These are phyloP conservation scores for Agapornis canus DNA, from an alignment of 2,797 vertebrate genomes.

Conservation along the genomic window DNA sequence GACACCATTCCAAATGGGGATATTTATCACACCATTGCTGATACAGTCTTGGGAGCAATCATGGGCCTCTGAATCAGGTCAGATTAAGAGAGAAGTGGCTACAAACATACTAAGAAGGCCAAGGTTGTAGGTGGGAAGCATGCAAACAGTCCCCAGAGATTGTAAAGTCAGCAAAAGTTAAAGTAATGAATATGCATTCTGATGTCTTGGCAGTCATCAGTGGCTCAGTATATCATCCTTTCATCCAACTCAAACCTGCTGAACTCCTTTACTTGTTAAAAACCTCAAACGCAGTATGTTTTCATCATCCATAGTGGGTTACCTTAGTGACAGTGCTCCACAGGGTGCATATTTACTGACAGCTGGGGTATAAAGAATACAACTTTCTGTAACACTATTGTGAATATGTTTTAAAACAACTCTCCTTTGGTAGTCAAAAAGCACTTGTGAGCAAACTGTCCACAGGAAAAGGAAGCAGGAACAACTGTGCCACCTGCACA, in stretches of 20 bases:
- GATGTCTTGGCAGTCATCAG: background rate
- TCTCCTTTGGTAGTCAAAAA: background rate
- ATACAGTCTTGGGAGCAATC: background rate
- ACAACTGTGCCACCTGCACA: background rate
- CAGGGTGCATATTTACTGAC: background rate
- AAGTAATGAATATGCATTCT: background rate
- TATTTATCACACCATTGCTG: background rate
- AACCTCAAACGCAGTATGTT: background rate
- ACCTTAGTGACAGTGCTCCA: background rate
- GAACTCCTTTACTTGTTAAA: background rate
- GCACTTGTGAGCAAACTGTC: background rate
- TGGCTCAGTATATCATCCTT: background rate
- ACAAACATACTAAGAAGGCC: background rate
- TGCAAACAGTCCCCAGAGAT: background rate
- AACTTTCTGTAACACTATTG: background rate
- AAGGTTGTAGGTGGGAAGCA: background rate
- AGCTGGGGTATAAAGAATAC: background rate
- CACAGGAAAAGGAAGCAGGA: background rate
- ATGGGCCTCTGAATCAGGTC: background rate
- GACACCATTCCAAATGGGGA: no score
- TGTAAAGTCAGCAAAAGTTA: background rate
- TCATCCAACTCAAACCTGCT: background rate
- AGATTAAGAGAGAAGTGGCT: background rate
- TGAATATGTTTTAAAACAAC: background rate
- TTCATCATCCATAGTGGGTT: background rate